Evolutionary conservation across 2,888 invertebrate species (phyloP), one percentile per base, ranked within the genome.

Genomic region (Steinernema scapterisci): DNA sequence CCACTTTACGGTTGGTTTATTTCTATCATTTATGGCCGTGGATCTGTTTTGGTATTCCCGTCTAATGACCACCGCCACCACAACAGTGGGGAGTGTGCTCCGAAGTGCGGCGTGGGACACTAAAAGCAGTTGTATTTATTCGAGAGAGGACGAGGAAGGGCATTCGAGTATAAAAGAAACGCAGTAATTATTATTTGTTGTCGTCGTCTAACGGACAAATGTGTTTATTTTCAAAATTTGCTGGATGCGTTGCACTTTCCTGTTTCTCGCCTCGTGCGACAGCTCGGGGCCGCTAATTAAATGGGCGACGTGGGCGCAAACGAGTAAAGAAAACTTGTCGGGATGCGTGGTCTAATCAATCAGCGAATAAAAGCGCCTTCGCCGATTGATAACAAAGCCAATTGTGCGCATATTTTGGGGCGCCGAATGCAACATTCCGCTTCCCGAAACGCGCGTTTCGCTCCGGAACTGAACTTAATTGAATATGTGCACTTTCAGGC

Each of bases 1-100:
- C 87, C 87, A 0, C 77, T 87, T 13, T 87, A 87, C 75, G 81
- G 84, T 84, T 51, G 77, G 77, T 75, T 46, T 21, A 46, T 48
- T 31, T 71, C 46, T 25, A 44, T 75, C 23, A 16, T 31, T 45
- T 70, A 43, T 71, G 51, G 70, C 16, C 44, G 27, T 25, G 63
- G 27, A 44, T 48, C 19, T 44, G 46, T 71, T 46, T 44, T 45
- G 54, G 54, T 25, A 54, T 19, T 2, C 25, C 5, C 38, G 21
- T 11, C 54, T 54, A 54, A 54, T 54, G 54, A 54, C 54, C 6
- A 48, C 7, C 54, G 48, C n/a, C n/a, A 54, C 5, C 54, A 54
- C 19, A 2, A 54, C 38, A 9, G 9, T 9, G 9, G 38, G 3
- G 38, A 6, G 38, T 6, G 25, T 25, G 54, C 21, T 13, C 23